Base-by-base conservation (phyloP, 2,888 invertebrate species). In the Calameuta idolon region DNA sequence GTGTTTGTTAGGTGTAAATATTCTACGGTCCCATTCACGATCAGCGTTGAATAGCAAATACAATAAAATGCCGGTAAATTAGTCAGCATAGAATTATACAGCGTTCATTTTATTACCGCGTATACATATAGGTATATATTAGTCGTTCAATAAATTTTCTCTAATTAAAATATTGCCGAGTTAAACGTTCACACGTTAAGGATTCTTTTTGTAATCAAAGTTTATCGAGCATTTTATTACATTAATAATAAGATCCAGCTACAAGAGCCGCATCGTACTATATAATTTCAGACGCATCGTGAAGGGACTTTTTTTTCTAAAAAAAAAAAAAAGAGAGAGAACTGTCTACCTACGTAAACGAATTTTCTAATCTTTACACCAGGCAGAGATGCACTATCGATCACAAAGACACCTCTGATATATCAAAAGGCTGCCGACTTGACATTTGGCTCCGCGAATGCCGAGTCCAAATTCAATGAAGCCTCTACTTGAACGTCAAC, bases 311-410 rank as follows among this genome's bases (percentile, higher is more conserved):
- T 55, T 23, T 33, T 34, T 31, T n/a, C n/a, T 37, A 37, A 31
- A 31, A 37, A 31, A 76, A 73, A 73, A 76, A 34, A 55, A 55
- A 23, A 55, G 55, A 23, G 35, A 55, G 55, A 23, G 35, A 74
- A 37, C 30, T 35, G 35, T 74, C 74, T 74, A 74, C 74, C 74
- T 74, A 74, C 74, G 74, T 33, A 37, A 74, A 74, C 37, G 74
- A 74, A 74, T 35, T 35, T 74, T 35, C 37, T 35, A 76, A 79
- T 76, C 73, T 55, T 37, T 75, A 85, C 81, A 84, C 81, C 89
- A 90, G 87, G 90, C 89, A 90, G 78, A 83, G 87, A 90, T 90
- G 90, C 90, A 90, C 89, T 89, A 90, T 83, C 75, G 75, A 83
- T 84, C 83, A 84, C 84, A 85, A 80, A 83, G 80, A 74, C 76